Conservation (phyloP, 2,888 invertebrate genomes). For the Gari tellinella region DNA sequence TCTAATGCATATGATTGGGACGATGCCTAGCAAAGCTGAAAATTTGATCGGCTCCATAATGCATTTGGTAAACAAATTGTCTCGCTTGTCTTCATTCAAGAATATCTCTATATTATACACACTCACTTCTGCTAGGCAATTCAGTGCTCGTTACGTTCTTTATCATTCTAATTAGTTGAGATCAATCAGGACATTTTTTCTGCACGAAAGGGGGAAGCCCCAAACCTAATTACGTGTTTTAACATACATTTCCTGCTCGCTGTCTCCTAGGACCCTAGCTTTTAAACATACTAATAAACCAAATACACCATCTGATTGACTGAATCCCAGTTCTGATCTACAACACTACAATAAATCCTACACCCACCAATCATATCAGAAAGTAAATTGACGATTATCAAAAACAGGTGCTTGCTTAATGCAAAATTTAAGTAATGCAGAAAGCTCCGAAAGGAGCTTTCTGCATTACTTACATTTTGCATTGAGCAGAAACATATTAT, state of each 20-base stretch:
- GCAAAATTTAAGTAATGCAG: no score
- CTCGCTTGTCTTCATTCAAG: conserved; percentile 10
- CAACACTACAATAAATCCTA: no score
- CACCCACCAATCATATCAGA: no score
- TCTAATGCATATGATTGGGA: conserved; percentile 38
- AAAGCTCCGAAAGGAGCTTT: no score
- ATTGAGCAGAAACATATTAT: no score
- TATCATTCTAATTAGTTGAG: conserved; percentile 63
- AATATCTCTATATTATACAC: no score
- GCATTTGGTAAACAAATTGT: conserved; percentile 59
- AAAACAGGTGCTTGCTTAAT: no score
- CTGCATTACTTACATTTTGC: no score
- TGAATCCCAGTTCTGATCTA: no score
- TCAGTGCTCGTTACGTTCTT: conserved; percentile 49
- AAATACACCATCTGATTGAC: conserved; percentile 44
- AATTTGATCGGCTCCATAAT: conserved; percentile 53
- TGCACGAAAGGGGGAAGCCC: conserved; percentile 48
- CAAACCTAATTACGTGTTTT: conserved; percentile 63
- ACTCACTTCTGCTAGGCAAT: no score
- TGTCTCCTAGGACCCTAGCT: conserved; percentile 47
- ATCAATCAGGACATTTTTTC: conserved; percentile 61
- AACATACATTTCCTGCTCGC: conserved; percentile 58
- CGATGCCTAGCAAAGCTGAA: conserved; percentile 38
- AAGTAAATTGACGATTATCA: no score
- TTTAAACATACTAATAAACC: conserved; percentile 60